Conservation (phyloP, 1,140 invertebrate genomes). For the Oreohelix idahoensis region DNA sequence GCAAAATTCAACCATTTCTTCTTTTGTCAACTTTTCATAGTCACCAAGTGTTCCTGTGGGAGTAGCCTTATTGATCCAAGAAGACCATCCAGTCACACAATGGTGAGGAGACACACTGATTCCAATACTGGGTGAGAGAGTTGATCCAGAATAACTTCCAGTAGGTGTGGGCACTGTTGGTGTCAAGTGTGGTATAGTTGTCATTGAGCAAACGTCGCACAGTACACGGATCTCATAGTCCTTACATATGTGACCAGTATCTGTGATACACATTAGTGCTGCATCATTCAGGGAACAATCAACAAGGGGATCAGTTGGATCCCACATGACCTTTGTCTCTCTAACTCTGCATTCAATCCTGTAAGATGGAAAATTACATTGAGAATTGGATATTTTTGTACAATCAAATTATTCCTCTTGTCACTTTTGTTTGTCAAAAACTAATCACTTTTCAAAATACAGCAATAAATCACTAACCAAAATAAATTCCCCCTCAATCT, state of each 20-base stretch:
- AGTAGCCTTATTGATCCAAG: conserved; percentile 52
- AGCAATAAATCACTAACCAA: neutral
- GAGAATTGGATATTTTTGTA: neutral
- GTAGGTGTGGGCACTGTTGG: conserved; percentile 14
- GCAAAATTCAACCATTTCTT: conserved; percentile 50
- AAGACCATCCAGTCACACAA: conserved; percentile 45
- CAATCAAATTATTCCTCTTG: neutral
- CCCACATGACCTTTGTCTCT: conserved; percentile 4
- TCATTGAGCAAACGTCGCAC: conserved; percentile 64
- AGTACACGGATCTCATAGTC: conserved; percentile 85
- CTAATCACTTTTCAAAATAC: no score
- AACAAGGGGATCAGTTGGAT: conserved; percentile 74
- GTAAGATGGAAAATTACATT: neutral
- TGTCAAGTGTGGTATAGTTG: conserved; percentile 20
- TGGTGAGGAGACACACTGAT: neutral
- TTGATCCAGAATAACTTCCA: neutral
- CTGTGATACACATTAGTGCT: conserved; percentile 79
- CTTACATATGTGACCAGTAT: conserved; percentile 59
- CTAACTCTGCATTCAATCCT: conserved; percentile 29
- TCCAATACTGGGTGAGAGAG: no score
- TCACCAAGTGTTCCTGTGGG: conserved; percentile 48
- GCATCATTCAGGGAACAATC: conserved; percentile 80
- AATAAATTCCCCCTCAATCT: neutral
- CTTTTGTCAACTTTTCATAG: conserved; percentile 46
- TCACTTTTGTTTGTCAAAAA: neutral